Evolutionary conservation across 2,113 vertebrate genomes (phyloP).

Genomic region (Sinocyclocheilus rhinocerous): DNA sequence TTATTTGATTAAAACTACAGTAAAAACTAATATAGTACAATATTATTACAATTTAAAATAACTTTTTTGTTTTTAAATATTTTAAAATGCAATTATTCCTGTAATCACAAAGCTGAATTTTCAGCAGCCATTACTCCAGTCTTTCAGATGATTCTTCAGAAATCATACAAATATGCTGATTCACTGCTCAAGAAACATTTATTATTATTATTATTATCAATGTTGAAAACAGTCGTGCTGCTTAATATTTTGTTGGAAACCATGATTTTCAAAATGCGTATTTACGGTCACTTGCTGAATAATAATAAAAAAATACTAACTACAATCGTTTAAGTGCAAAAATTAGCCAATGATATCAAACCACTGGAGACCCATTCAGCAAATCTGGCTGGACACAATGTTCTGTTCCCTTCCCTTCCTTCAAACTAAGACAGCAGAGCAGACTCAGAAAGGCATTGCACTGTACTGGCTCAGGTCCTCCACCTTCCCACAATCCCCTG

Average conservation of each 20-base stretch:
- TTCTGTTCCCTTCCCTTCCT: neutral
- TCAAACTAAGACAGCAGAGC: neutral
- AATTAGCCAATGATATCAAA: neutral
- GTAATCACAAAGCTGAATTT: neutral
- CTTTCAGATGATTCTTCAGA: neutral
- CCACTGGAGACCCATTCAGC: neutral
- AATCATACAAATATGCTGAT: neutral
- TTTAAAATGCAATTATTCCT: no score
- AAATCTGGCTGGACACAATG: neutral
- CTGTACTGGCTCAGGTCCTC: slow-evolving; percentile 27
- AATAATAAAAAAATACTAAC: neutral
- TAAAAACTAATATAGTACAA: no score
- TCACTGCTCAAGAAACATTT: no score
- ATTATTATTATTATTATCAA: no score
- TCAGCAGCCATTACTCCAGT: neutral
- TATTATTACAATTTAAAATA: no score
- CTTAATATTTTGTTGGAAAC: no score
- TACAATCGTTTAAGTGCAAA: neutral
- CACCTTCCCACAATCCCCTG: slow-evolving; percentile 37
- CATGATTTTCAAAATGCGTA: no score
- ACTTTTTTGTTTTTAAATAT: no score
- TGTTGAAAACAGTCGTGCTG: no score
- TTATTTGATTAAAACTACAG: no score
- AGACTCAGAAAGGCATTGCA: neutral
- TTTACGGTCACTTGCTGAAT: no score